These are phyloP conservation scores for Pseudotriccus pelzelni DNA, from an alignment of 2,797 vertebrate genomes.

Conservation along the genomic window DNA sequence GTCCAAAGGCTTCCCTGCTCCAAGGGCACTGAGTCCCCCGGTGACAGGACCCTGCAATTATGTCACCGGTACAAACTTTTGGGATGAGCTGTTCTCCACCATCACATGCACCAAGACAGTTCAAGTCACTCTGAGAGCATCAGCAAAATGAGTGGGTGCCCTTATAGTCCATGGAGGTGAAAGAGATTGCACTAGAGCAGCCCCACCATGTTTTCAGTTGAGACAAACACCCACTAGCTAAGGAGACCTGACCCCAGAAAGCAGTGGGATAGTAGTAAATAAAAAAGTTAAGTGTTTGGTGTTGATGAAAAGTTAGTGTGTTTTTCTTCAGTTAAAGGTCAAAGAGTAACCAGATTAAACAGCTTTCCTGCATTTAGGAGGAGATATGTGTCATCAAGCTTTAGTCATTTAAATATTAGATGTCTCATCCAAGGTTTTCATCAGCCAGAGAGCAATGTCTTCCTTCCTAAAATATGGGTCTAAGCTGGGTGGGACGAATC, in stretches of 20 bases:
- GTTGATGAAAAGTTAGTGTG: background rate
- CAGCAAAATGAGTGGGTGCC: background rate
- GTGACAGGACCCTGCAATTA: background rate
- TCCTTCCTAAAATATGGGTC: slow-evolving; percentile 24
- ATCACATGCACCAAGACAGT: fast-evolving
- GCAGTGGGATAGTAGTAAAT: background rate
- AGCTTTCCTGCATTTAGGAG: slow-evolving; percentile 24
- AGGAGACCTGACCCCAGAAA: background rate
- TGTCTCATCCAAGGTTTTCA: slow-evolving; percentile 35
- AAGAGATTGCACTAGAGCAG: background rate
- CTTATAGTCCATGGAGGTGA: background rate
- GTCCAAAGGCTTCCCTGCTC: background rate
- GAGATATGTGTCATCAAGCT: slow-evolving; percentile 8
- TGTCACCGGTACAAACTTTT: background rate
- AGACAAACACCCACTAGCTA: background rate
- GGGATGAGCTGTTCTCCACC: background rate
- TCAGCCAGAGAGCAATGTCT: background rate
- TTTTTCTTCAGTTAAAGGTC: background rate
- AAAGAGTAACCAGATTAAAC: background rate
- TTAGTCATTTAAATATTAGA: slow-evolving; percentile 24
- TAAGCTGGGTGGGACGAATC: slow-evolving; percentile 34
- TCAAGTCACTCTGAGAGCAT: background rate
- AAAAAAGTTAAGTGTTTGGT: background rate
- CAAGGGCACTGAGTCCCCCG: background rate
- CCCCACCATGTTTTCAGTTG: background rate